Evolutionary conservation across 2,888 invertebrate species (phyloP).

Genomic region (Nymphalis polychloros): DNA sequence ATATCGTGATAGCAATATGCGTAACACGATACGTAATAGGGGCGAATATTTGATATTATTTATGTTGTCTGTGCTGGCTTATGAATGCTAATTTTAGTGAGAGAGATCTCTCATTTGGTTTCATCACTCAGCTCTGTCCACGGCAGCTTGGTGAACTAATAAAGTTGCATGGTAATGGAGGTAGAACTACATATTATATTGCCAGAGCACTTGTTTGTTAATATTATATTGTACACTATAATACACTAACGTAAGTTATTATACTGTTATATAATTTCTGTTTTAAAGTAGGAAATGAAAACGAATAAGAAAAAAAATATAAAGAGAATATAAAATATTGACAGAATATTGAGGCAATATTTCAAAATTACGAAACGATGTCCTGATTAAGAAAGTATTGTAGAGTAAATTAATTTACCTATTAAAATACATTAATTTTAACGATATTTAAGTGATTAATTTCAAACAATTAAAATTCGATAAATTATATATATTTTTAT

Average conservation of each 20-base stretch:
- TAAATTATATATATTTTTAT: no score
- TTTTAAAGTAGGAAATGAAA: background rate
- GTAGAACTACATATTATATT: background rate
- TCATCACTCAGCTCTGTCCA: slow-evolving; percentile 62
- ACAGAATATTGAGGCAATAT: no score
- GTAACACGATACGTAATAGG: slow-evolving; percentile 37
- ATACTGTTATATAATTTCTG: background rate
- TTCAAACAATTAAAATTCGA: no score
- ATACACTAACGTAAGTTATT: no score
- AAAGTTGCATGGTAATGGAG: slow-evolving; percentile 42
- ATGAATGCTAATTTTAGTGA: slow-evolving; percentile 76
- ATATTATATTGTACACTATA: background rate
- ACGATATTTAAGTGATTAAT: no score
- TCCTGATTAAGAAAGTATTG: no score
- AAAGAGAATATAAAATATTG: no score
- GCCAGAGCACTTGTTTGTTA: background rate
- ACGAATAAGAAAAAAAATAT: no score
- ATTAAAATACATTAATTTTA: no score
- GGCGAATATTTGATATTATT: slow-evolving; percentile 60
- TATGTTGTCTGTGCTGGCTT: slow-evolving; percentile 70
- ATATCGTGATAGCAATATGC: background rate
- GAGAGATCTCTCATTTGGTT: slow-evolving; percentile 70
- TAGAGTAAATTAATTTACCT: no score
- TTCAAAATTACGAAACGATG: no score
- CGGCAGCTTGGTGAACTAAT: slow-evolving; percentile 42